phyloP scores from a whole-genome alignment of 1,140 invertebrate genomes.

The Grapholita molesta region DNA sequence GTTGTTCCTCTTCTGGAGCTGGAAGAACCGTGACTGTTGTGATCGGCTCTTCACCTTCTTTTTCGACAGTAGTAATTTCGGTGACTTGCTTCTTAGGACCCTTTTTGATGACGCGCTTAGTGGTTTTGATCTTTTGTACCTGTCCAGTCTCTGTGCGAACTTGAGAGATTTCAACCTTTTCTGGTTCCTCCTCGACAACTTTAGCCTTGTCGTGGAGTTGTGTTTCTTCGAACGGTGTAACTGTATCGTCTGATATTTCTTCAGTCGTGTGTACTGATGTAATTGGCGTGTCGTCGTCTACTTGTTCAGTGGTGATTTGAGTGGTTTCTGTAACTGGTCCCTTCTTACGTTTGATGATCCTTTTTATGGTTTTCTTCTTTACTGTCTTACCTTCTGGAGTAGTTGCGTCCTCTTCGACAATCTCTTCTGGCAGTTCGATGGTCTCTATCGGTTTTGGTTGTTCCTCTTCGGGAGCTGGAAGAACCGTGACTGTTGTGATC shows the following conservation, averaged over 20 bases:
- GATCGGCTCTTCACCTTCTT: slow-evolving; percentile 18
- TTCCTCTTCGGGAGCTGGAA: slow-evolving; percentile 19
- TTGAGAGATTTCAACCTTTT: slow-evolving; percentile 35
- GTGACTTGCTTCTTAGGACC: slow-evolving; percentile 33
- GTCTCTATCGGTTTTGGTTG: slow-evolving; percentile 27
- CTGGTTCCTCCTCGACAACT: not conserved
- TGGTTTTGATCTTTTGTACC: slow-evolving; percentile 33
- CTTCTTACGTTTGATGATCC: not conserved
- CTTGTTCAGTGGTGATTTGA: slow-evolving; percentile 36
- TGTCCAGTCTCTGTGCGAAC: slow-evolving; percentile 40
- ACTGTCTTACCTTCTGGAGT: slow-evolving; percentile 2
- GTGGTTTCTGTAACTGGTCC: slow-evolving; percentile 21
- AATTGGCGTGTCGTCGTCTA: slow-evolving; percentile 35
- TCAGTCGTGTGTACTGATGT: not conserved
- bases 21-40: slow-evolving; percentile 33
- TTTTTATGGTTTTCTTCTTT: not conserved
- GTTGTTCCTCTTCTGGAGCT: slow-evolving; percentile 28
- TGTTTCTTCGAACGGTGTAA: not conserved
- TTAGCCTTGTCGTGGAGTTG: not conserved
- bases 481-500: slow-evolving; percentile 50
- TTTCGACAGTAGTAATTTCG: slow-evolving; percentile 26
- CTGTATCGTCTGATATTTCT: not conserved
- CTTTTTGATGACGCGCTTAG: slow-evolving; percentile 40
- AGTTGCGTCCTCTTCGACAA: slow-evolving; percentile 21
- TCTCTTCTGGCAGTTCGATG: slow-evolving; percentile 28